These are phyloP conservation scores for Cetoscarus ocellatus DNA, from an alignment of 2,797 vertebrate species.

Conservation along the genomic window DNA sequence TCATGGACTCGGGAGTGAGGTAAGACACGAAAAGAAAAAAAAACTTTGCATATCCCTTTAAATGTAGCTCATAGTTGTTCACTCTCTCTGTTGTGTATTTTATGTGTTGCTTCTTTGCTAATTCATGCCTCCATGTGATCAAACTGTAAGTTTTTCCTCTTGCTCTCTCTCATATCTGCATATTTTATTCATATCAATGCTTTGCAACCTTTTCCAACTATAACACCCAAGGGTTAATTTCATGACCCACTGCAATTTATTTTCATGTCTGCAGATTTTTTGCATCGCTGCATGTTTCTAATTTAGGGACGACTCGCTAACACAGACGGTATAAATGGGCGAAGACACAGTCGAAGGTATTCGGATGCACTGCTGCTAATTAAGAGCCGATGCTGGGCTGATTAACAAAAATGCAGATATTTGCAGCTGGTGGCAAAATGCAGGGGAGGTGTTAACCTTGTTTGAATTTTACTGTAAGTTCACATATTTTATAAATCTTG, in stretches of 20 bases:
- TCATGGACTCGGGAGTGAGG: no score
- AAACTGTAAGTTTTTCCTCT: background rate
- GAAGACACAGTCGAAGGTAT: slow-evolving; percentile 20
- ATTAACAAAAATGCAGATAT: slow-evolving; percentile 27
- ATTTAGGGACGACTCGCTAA: slow-evolving; percentile 8
- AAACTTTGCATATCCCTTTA: no score
- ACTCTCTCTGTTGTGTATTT: background rate
- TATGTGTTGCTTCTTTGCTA: background rate
- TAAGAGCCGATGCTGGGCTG: slow-evolving; percentile 26
- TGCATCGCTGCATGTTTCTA: slow-evolving; percentile 17
- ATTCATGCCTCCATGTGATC: background rate
- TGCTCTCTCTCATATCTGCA: background rate
- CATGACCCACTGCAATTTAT: slow-evolving; percentile 4
- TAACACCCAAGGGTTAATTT: slow-evolving; percentile 8
- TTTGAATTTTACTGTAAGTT: slow-evolving; percentile 9
- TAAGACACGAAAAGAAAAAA: no score
- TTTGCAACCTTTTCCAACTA: slow-evolving; percentile 1
- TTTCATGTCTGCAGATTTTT: background rate
- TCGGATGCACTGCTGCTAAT: slow-evolving; percentile 30
- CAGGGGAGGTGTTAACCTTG: slow-evolving; percentile 7
- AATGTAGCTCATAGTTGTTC: background rate
- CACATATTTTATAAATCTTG: background rate
- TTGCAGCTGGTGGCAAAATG: slow-evolving; percentile 27
- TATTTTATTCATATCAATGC: slow-evolving; percentile 2
- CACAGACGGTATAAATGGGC: slow-evolving; percentile 31